These are phyloP conservation scores for Pelosia muscerda DNA, from an alignment of 2,888 invertebrate genomes.

Conservation along the genomic window DNA sequence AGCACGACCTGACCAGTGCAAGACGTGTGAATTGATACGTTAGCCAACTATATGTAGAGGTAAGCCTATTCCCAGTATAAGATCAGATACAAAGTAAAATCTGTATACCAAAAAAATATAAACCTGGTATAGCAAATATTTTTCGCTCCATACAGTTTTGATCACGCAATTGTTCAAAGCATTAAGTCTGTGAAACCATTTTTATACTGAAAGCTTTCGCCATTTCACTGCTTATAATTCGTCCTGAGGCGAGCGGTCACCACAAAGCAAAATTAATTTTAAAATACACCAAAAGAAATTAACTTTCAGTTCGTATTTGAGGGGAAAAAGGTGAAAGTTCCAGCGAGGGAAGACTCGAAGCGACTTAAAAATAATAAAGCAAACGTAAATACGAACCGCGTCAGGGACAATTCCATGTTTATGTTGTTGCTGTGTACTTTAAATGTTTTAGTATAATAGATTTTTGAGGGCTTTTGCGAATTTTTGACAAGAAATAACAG, in stretches of 20 bases:
- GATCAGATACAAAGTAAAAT: background rate
- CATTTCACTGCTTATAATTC: conserved; percentile 76
- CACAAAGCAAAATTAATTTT: conserved; percentile 86
- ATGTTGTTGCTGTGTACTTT: conserved; percentile 55
- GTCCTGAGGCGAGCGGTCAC: conserved; percentile 77
- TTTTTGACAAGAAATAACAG: conserved; percentile 28
- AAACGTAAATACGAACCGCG: conserved; percentile 64
- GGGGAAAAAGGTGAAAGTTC: conserved; percentile 77
- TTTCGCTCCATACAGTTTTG: conserved; percentile 19
- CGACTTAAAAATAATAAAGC: conserved; percentile 84
- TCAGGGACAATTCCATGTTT: conserved; percentile 65
- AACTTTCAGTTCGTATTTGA: conserved; percentile 76
- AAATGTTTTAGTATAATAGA: conserved; percentile 44
- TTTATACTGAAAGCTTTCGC: conserved; percentile 78
- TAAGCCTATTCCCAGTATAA: background rate
- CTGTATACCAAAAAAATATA: too few species aligned
- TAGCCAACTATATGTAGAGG: background rate
- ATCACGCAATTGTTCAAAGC: conserved; percentile 58
- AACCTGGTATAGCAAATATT: background rate
- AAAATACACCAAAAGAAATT: conserved; percentile 86
- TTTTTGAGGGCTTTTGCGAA: conserved; percentile 45
- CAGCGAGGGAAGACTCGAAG: conserved; percentile 75
- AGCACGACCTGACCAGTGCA: too few species aligned
- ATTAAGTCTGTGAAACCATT: conserved; percentile 71
- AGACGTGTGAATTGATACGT: background rate